A percentile compares a stretch with the other conserved stretches of the same genome.
phyloP scores from a whole-genome alignment of 2,888 invertebrate species.

The Plagodis pulveraria region DNA sequence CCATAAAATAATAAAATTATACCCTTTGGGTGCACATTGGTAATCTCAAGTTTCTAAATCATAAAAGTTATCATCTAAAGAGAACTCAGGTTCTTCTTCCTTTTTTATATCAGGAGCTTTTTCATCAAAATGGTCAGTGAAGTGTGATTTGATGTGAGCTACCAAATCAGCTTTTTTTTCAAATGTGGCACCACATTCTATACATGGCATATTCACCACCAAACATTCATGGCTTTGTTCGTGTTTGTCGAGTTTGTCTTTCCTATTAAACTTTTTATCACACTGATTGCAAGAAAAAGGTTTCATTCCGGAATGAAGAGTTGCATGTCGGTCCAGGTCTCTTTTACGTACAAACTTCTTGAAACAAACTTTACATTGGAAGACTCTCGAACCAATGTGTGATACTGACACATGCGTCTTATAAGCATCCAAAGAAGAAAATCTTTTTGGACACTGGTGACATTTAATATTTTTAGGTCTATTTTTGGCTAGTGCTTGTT shows the following conservation, averaged over 20 bases:
- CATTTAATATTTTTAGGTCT: conserved; percentile 81
- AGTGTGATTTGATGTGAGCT: conserved; percentile 86
- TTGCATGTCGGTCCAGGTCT: conserved; percentile 88
- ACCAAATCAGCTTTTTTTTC: conserved; percentile 84
- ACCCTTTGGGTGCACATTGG: neutral
- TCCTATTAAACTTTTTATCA: conserved; percentile 87
- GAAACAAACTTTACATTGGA: conserved; percentile 87
- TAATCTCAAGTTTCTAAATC: conserved; percentile 69
- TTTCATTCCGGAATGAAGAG: conserved; percentile 88
- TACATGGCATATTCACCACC: conserved; percentile 86
- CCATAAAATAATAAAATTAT: neutral
- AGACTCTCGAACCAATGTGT: conserved; percentile 83
- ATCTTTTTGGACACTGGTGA: conserved; percentile 80
- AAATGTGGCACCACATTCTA: conserved; percentile 86
- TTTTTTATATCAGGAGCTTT: conserved; percentile 71
- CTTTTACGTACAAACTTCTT: conserved; percentile 89
- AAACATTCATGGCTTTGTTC: conserved; percentile 87
- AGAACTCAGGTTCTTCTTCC: conserved; percentile 68
- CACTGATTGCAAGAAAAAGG: conserved; percentile 88
- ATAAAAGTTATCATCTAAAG: conserved; percentile 71
- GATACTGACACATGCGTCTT: conserved; percentile 82
- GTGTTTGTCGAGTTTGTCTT: conserved; percentile 88
- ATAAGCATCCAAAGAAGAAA: conserved; percentile 79
- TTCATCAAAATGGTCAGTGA: conserved; percentile 77
- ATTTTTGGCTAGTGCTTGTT: conserved; percentile 63